Base-by-base conservation (phyloP, 2,113 vertebrate species). In the Tamias sibiricus region DNA sequence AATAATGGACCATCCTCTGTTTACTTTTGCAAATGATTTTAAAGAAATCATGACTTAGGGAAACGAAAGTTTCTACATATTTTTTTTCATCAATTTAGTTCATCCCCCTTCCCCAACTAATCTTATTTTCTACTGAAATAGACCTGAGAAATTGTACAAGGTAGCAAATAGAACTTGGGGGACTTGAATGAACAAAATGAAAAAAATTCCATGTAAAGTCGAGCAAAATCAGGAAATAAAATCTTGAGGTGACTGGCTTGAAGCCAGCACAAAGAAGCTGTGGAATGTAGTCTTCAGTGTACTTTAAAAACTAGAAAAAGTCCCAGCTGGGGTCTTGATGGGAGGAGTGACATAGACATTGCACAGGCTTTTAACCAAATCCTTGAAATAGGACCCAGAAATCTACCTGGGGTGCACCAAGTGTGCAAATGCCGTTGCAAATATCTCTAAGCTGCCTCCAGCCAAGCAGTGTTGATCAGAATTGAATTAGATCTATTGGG, bases 321-420 rank as follows among this genome's bases (percentile, higher is more conserved):
- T 74, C 89, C 24, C 95, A 94, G 77, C 91, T 74, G 17, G 90
- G 88, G 59, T 97, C 83, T 92, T 40, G 12, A 68, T n/a, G 80
- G 64, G 44, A 57, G 69, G 82, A 97, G 90, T 97, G 80, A 94
- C 0, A 19, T 32, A 62, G 90, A 81, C 83, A 93, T 79, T 94
- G 87, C 88, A 85, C 93, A 75, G 94, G 85, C 81, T 90, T 90
- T 97, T 92, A 96, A 96, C 86, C 91, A 95, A 96, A 96, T 44
- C 75, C 72, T 82, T 30, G 76, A 68, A 40, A 0, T 2, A 68
- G 81, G 52, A 62, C 80, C 57, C 75, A 68, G 72, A 90, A 79
- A 69, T 26, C 42, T 75, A 96, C 42, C 30, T 52, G 19, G 40
- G 81, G 22, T 40, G 40, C 13, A 22, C 76, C 47, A 20, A 75